A percentile compares a stretch with the other conserved stretches of the same genome.
Evolutionary conservation across 2,113 vertebrate species (phyloP).

Genomic region (Trematomus loennbergii): DNA sequence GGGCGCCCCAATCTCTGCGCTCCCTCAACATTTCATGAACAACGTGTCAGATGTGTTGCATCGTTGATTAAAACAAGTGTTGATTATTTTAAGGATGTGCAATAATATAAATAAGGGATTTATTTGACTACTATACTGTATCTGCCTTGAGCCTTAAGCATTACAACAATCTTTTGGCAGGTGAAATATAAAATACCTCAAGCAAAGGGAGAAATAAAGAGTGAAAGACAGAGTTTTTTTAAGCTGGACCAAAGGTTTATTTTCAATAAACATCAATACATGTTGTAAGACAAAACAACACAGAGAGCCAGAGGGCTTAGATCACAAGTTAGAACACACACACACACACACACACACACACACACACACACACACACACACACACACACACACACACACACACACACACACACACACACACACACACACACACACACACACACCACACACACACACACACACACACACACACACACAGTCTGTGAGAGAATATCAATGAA

Average conservation of each 20-base stretch:
- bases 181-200: conserved; percentile 27
- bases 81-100: conserved; percentile 4
- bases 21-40: conserved; percentile 36
- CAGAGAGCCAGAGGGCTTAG: conserved; percentile 22
- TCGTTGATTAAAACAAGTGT: conserved; percentile 26
- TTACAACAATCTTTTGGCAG: conserved; percentile 3
- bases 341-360: background rate
- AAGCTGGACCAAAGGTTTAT: conserved; percentile 24
- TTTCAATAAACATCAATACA: conserved; percentile 53
- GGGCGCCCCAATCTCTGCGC: conserved; percentile 13
- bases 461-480: conserved; percentile 46
- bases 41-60: conserved; percentile 14
- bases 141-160: background rate
- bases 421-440: too few species aligned
- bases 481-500: conserved; percentile 76
- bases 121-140: background rate
- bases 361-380: too few species aligned
- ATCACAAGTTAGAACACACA: conserved; percentile 30
- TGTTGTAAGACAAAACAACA: conserved; percentile 38
- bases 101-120: background rate
- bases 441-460: conserved; percentile 6
- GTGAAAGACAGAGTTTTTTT: background rate
- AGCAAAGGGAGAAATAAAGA: background rate
- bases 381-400: too few species aligned
- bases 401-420: too few species aligned